These are phyloP conservation scores for Clunio marinus DNA, from an alignment of 2,888 invertebrate species.

Conservation along the genomic window DNA sequence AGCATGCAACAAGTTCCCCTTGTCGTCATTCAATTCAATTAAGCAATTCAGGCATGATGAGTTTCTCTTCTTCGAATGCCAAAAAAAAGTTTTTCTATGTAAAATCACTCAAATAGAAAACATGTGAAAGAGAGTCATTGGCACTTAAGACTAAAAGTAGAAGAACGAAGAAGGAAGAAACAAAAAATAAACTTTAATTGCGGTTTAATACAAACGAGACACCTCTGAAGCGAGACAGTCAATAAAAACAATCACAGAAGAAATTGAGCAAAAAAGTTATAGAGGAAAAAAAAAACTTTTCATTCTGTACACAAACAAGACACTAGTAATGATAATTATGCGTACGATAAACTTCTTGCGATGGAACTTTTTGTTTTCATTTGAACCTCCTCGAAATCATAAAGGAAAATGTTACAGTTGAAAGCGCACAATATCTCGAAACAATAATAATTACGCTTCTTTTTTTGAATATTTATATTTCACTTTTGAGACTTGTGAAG, in stretches of 20 bases:
- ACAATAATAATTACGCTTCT: constrained; percentile 38
- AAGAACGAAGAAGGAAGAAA: constrained; percentile 11
- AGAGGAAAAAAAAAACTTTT: background rate
- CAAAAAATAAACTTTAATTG: constrained; percentile 28
- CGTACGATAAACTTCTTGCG: constrained; percentile 25
- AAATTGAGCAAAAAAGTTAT: constrained; percentile 15
- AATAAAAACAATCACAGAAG: constrained; percentile 29
- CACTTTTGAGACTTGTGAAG: background rate
- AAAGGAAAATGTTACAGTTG: constrained; percentile 40
- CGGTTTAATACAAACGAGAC: constrained; percentile 38
- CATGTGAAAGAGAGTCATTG: constrained; percentile 19
- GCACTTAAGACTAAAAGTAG: background rate
- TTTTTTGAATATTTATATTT: constrained; percentile 8
- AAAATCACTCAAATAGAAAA: constrained; percentile 30
- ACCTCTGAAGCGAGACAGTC: constrained; percentile 20
- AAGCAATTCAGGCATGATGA: constrained; percentile 6
- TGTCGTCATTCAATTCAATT: constrained; percentile 31
- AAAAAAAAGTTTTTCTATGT: background rate
- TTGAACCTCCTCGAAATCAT: constrained; percentile 21
- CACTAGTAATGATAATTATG: constrained; percentile 40
- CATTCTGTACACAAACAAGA: too few relatives aligned
- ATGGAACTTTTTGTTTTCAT: background rate
- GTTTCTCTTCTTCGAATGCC: constrained; percentile 16
- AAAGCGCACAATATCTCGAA: constrained; percentile 39
- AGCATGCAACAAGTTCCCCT: constrained; percentile 23